These are phyloP conservation scores for Aix galericulata DNA, from an alignment of 2,113 vertebrate genomes.

Conservation along the genomic window DNA sequence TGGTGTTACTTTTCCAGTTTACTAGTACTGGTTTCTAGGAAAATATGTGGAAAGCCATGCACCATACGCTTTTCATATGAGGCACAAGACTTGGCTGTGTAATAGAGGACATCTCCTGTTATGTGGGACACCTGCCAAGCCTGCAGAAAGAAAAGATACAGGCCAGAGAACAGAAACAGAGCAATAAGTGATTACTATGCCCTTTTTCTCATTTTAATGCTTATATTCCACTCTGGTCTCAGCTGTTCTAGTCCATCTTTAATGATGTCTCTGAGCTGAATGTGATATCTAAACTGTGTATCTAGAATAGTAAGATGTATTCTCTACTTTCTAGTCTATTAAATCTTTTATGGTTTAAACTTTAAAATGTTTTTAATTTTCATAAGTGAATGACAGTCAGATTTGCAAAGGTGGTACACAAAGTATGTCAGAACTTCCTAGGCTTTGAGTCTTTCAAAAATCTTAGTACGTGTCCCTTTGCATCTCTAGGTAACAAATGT, in stretches of 20 bases:
- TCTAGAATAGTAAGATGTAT: not conserved
- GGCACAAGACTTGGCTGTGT: not conserved
- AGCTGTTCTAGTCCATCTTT: not conserved
- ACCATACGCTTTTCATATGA: conserved; percentile 25
- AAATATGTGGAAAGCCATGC: not conserved
- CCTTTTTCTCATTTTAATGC: not conserved
- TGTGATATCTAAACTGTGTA: not conserved
- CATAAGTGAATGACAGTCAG: not conserved
- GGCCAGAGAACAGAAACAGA: not conserved
- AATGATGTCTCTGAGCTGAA: not conserved
- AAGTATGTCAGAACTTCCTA: not conserved
- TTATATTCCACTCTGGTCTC: not conserved
- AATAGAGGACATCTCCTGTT: conserved; percentile 1
- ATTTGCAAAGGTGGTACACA: not conserved
- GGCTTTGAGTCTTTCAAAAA: not conserved
- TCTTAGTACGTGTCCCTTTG: not conserved
- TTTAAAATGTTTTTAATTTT: not conserved
- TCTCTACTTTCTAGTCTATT: not conserved
- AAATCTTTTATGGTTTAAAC: not conserved
- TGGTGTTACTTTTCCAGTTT: not conserved
- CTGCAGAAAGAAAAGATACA: conserved; percentile 17
- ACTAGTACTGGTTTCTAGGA: not conserved
- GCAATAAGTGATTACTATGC: not conserved
- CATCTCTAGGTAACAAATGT: not conserved
- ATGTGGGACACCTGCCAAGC: not conserved